Conservation (phyloP, 2,113 vertebrate genomes). For the Smithornis capensis region DNA sequence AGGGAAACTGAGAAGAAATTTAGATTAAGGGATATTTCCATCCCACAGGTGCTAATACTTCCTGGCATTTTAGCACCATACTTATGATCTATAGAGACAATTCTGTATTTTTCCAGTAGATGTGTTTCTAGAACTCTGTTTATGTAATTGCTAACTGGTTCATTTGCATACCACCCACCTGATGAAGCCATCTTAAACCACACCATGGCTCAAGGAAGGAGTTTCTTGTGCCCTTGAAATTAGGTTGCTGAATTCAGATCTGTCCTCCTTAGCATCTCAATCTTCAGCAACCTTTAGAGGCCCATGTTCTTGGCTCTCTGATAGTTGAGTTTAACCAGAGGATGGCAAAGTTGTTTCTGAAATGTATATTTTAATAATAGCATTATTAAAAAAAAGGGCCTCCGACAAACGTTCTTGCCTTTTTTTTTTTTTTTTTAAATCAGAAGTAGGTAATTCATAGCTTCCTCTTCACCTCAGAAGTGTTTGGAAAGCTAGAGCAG, state of each 20-base stretch:
- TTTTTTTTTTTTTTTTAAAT: neutral
- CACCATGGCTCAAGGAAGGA: neutral
- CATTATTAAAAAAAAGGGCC: neutral
- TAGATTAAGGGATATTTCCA: neutral
- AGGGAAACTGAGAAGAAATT: neutral
- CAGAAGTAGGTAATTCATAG: neutral
- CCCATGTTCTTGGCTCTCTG: neutral
- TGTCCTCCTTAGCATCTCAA: neutral
- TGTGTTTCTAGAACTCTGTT: neutral
- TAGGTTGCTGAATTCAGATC: neutral
- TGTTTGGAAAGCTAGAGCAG: neutral
- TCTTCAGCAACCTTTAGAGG: neutral
- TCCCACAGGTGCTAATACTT: neutral
- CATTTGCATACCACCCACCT: neutral
- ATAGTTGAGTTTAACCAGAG: neutral
- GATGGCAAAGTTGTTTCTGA: neutral
- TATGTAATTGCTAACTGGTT: neutral
- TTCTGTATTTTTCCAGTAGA: neutral
- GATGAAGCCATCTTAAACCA: neutral
- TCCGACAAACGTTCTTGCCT: neutral
- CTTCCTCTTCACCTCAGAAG: neutral
- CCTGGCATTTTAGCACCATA: neutral
- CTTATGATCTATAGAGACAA: neutral
- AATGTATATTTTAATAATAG: neutral
- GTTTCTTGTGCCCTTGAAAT: neutral